These are phyloP conservation scores for Megaptera novaeangliae DNA, from an alignment of 2,113 vertebrate species.

Conservation along the genomic window DNA sequence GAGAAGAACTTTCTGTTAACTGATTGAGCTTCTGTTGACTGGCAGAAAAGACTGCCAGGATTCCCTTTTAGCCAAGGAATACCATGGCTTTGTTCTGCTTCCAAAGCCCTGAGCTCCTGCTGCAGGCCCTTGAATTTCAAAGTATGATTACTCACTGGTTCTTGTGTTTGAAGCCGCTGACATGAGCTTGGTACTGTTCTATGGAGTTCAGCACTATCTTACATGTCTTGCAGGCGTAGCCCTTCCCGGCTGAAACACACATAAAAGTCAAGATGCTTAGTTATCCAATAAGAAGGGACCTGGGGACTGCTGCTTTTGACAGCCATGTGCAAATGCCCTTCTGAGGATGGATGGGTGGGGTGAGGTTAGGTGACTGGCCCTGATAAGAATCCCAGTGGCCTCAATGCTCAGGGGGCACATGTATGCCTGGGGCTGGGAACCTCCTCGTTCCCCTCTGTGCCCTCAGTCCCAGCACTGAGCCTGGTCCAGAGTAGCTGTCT, in stretches of 20 bases:
- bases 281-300: slow-evolving; percentile 15
- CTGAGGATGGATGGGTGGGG: neutral
- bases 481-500: neutral
- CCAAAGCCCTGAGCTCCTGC: neutral
- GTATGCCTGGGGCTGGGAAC: neutral
- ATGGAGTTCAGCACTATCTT: slow-evolving; percentile 97
- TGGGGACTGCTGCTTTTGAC: neutral
- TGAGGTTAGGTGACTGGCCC: neutral
- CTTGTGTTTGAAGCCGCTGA: slow-evolving; percentile 98
- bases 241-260: slow-evolving; percentile 89
- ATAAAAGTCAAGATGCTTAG: slow-evolving; percentile 69
- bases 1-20: neutral
- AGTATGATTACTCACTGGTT: slow-evolving; percentile 90
- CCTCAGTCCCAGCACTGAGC: neutral
- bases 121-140: slow-evolving; percentile 40
- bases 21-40: neutral
- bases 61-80: neutral
- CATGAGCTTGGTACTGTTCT: slow-evolving; percentile 97
- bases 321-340: neutral
- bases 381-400: neutral
- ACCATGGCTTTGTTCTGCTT: neutral
- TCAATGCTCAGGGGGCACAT: neutral
- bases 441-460: neutral
- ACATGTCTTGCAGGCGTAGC: slow-evolving; percentile 93
- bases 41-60: neutral